These are phyloP conservation scores for Ptiloglossa arizonensis DNA, from an alignment of 1,140 invertebrate species.

Conservation along the genomic window DNA sequence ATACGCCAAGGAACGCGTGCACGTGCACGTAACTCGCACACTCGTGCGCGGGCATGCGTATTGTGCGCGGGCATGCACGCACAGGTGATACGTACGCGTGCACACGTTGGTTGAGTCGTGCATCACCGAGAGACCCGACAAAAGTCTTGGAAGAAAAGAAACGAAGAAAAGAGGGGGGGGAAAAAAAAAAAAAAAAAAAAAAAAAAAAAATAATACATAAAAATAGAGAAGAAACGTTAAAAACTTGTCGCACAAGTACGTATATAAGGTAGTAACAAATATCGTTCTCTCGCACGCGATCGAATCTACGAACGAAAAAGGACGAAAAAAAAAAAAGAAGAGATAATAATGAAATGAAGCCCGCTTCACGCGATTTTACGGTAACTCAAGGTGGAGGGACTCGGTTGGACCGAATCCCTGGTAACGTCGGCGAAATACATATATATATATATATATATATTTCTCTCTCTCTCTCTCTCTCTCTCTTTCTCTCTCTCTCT, in stretches of 20 bases:
- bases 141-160: constrained; percentile 21
- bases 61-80: constrained; percentile 6
- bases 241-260: constrained; percentile 33
- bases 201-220: no score
- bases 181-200: constrained; percentile 9
- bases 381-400: constrained; percentile 66
- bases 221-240: constrained; percentile 16
- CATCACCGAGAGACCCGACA: constrained; percentile 51
- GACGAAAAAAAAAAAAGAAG: constrained; percentile 54
- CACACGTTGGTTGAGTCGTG: constrained; percentile 49
- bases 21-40: constrained; percentile 31
- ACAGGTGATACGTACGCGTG: constrained; percentile 6
- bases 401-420: constrained; percentile 49
- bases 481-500: not conserved
- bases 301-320: constrained; percentile 71
- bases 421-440: constrained; percentile 57
- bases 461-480: constrained; percentile 10
- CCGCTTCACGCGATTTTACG: constrained; percentile 73
- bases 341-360: constrained; percentile 68
- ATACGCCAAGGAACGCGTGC: constrained; percentile 63
- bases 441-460: constrained; percentile 13
- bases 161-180: not conserved
- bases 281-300: constrained; percentile 56
- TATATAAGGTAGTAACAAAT: constrained; percentile 44
- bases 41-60: constrained; percentile 18